phyloP scores from a whole-genome alignment of 2,113 vertebrate species.

The Tamias sibiricus region DNA sequence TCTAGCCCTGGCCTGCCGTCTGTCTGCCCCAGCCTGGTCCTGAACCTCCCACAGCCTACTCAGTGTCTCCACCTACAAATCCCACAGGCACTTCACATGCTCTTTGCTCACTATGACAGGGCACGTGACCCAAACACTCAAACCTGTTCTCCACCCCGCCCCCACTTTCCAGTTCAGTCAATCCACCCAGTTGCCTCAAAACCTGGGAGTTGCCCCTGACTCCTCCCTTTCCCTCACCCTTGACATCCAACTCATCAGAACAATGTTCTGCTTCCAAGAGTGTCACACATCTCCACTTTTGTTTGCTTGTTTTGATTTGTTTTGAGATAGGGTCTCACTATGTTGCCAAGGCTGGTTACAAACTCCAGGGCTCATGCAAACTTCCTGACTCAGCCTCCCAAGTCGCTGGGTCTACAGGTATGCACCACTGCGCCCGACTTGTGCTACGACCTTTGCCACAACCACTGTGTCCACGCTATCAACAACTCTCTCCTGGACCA shows the following conservation, averaged over 20 bases:
- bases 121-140: not conserved
- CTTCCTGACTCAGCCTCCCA: not conserved
- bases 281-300: not conserved
- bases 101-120: not conserved
- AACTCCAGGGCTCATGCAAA: not conserved
- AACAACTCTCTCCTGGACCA: not conserved
- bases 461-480: not conserved
- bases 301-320: not conserved
- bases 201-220: not conserved
- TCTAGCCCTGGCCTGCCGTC: not conserved
- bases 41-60: not conserved
- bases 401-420: not conserved
- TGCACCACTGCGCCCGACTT: too few species aligned
- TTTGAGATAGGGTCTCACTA: not conserved
- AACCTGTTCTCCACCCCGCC: not conserved
- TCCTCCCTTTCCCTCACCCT: not conserved
- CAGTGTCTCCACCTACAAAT: not conserved
- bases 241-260: not conserved
- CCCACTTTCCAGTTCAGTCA: not conserved
- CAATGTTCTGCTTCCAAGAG: not conserved
- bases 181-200: conserved; percentile 10
- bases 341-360: not conserved
- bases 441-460: not conserved
- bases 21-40: not conserved
- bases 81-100: not conserved